Evolutionary conservation across 1,140 invertebrate species (phyloP), one percentile per base, ranked within the genome.

Genomic region (Magallana angulata): DNA sequence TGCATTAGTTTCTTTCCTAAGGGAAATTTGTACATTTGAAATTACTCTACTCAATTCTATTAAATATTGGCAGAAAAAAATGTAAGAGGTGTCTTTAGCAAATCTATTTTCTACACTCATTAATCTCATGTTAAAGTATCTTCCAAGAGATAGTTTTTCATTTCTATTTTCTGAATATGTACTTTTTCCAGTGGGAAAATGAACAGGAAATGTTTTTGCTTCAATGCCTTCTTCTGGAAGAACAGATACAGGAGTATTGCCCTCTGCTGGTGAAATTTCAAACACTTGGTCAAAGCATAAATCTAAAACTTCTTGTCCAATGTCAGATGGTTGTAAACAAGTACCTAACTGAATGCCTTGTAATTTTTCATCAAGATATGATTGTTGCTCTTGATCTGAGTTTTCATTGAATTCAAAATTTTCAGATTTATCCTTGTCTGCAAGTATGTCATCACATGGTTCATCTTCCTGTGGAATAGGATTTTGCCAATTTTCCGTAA

Each of bases 311-410:
- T 71, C 88, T 84, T 90, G 89, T 30, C 84, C 87, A 58, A 90
- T 87, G 82, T 90, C 84, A 18, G 82, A 59, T 56, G 89, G 89
- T 82, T 90, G 88, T 16, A 90, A 59, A 68, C 87, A 89, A 18
- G 89, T 85, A 85, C 89, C 88, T 71, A 87, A 82, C 58, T 64
- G 84, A 16, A 87, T 36, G 14, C 83, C 88, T 48, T 82, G 16
- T 48, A 18, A 62, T 30, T 36, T 62, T 36, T 48, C 62, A 64
- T 36, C 36, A 36, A 36, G 36, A 36, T 36, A 36, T 36, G 36
- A 36, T 36, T 2, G 36, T 36, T 36, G 36, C 5, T 36, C 36
- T 5, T 36, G 36, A 36, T 36, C 36, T 36, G 36, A 36, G 5
- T 36, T 36, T 36, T 36, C 36, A 36, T 36, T 36, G 1, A 36